These are phyloP conservation scores for Thamnophis elegans DNA, from an alignment of 2,797 vertebrate genomes.

Conservation along the genomic window DNA sequence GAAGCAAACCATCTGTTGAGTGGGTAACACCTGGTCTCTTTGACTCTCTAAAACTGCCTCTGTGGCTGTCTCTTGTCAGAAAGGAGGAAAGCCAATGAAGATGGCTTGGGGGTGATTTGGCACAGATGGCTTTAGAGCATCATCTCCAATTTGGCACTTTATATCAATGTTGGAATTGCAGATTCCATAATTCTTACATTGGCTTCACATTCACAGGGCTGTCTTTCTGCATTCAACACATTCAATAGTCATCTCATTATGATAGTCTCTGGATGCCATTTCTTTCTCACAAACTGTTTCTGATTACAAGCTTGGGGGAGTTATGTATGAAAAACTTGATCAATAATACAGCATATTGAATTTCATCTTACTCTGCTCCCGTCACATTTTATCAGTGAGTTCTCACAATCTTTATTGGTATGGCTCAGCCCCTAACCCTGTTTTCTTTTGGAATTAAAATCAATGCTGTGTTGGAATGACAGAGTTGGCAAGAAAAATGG, in stretches of 20 bases:
- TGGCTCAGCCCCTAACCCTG: neutral
- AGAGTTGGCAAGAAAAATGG: neutral
- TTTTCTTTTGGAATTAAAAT: neutral
- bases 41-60: neutral
- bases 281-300: neutral
- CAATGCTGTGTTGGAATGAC: neutral
- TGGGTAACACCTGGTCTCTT: neutral
- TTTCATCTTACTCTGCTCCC: neutral
- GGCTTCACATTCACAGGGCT: neutral
- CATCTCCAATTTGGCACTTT: neutral
- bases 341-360: slow-evolving; percentile 10
- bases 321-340: neutral
- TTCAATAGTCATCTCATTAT: neutral
- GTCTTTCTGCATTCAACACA: neutral
- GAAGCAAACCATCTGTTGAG: neutral
- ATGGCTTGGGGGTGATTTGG: neutral
- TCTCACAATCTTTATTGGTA: neutral
- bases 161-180: neutral
- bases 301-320: neutral
- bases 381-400: neutral
- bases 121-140: neutral
- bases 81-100: neutral
- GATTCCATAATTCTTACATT: neutral
- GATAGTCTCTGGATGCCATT: neutral
- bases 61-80: neutral